Evolutionary conservation across 2,888 invertebrate genomes (phyloP).

Genomic region (Catotricha subobsoleta): DNA sequence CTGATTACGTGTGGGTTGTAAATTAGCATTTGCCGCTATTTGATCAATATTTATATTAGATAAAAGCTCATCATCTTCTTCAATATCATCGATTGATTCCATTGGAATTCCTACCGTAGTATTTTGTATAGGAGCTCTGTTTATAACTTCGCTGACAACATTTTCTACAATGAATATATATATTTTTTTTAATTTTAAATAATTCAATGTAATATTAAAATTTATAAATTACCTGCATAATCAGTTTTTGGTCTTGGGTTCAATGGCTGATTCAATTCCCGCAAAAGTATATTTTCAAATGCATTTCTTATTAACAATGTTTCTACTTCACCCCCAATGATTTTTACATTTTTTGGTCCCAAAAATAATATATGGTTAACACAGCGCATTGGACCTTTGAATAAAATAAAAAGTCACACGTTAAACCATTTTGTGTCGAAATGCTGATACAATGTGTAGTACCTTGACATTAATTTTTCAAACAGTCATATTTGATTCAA

Average conservation of each 20-base stretch:
- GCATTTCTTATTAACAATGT: constrained; percentile 32
- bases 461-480: too few species aligned
- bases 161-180: too few species aligned
- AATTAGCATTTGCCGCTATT: not conserved
- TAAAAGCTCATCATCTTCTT: not conserved
- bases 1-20: not conserved
- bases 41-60: not conserved
- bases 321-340: constrained; percentile 46
- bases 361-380: constrained; percentile 40
- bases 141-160: too few species aligned
- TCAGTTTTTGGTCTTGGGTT: constrained; percentile 20
- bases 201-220: not conserved
- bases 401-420: too few species aligned
- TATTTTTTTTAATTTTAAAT: too few species aligned
- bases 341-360: constrained; percentile 31
- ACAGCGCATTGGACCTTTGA: constrained; percentile 38
- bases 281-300: constrained; percentile 35
- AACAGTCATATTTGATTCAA: too few species aligned
- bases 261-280: constrained; percentile 29
- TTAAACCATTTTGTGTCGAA: too few species aligned
- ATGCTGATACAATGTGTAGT: too few species aligned
- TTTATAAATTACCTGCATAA: constrained; percentile 2
- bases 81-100: too few species aligned
- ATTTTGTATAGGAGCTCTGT: too few species aligned
- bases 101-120: too few species aligned